Evolutionary conservation across 1,140 invertebrate genomes (phyloP).

Genomic region (Drosophila asahinai): DNA sequence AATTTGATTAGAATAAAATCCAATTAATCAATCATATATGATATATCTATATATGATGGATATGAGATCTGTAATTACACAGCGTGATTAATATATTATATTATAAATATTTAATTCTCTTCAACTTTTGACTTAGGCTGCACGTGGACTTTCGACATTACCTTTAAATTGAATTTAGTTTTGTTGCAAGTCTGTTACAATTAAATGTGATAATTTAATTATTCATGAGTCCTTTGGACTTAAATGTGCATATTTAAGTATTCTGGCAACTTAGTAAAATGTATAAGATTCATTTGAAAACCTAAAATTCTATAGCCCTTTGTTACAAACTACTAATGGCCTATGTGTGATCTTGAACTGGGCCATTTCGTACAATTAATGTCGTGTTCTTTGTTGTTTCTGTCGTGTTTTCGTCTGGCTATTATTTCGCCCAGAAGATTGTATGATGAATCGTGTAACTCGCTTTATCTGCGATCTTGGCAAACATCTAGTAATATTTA

Average conservation of each 20-base stretch:
- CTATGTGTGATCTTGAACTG: background rate
- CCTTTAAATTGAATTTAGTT: background rate
- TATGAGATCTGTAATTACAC: background rate
- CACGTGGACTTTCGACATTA: background rate
- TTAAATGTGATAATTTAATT: background rate
- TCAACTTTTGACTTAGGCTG: background rate
- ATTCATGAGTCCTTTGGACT: no score
- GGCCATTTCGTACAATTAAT: slow-evolving; percentile 19
- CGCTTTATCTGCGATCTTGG: slow-evolving; percentile 37
- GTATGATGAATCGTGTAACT: slow-evolving; percentile 29
- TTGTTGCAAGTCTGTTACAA: background rate
- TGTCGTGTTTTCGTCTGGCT: slow-evolving; percentile 5
- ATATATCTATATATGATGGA: no score
- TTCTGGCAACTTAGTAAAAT: background rate
- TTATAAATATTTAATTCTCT: background rate
- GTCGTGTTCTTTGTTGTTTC: slow-evolving; percentile 1
- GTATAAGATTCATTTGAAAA: background rate
- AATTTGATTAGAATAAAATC: background rate
- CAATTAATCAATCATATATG: background rate
- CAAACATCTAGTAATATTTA: slow-evolving; percentile 53
- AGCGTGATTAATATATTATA: no score
- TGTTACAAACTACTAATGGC: background rate
- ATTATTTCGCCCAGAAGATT: background rate
- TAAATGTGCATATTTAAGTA: background rate
- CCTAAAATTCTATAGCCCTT: background rate